A percentile compares a stretch with the other conserved stretches of the same genome.
phyloP scores from a whole-genome alignment of 2,113 vertebrate genomes.

The Pavo muticus region DNA sequence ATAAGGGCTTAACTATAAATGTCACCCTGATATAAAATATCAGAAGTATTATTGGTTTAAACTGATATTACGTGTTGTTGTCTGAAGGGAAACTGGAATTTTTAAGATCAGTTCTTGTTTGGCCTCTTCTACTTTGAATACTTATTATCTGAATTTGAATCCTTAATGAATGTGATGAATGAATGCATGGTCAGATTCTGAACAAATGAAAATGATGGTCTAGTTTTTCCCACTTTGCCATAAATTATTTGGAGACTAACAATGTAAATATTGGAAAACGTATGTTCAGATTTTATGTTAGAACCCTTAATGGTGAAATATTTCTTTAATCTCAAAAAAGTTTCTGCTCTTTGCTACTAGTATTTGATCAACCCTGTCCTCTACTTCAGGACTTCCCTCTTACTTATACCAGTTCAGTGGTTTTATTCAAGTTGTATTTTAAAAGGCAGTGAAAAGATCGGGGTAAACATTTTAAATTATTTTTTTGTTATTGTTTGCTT shows the following conservation, averaged over 20 bases:
- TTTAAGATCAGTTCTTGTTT: background rate
- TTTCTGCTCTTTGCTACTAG: background rate
- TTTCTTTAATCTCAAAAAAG: background rate
- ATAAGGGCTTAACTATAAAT: background rate
- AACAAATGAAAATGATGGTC: background rate
- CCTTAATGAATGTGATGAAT: no score
- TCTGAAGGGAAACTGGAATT: background rate
- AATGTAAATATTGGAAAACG: background rate
- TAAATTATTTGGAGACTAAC: background rate
- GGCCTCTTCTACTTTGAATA: background rate
- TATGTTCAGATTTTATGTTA: fast-evolving
- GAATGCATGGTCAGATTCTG: background rate
- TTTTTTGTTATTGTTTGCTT: background rate
- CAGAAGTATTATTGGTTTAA: background rate
- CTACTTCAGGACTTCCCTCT: background rate
- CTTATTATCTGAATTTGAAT: background rate
- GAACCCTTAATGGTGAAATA: background rate
- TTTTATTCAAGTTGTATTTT: background rate
- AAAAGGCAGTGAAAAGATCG: background rate
- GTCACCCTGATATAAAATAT: background rate
- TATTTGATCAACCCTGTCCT: background rate
- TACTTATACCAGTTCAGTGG: background rate
- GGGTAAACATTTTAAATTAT: background rate
- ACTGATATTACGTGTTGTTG: background rate
- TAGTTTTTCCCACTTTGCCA: background rate